phyloP scores from a whole-genome alignment of 2,113 vertebrate genomes.

The Stictonetta naevosa region DNA sequence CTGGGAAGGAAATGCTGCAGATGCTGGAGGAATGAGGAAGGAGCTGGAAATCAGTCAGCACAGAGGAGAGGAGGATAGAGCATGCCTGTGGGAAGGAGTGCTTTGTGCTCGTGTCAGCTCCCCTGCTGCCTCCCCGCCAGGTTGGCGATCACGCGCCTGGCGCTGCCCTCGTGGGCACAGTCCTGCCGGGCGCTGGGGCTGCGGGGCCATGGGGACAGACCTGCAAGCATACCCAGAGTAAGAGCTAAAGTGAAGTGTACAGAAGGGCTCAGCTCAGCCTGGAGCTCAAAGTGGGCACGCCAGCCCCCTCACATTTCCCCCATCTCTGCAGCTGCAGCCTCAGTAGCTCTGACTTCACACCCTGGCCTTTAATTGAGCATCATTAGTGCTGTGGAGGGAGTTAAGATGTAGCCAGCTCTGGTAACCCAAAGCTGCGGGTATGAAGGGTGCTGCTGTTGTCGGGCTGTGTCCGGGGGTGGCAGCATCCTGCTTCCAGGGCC shows the following conservation, averaged over 20 bases:
- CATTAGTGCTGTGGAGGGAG: background rate
- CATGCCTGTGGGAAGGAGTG: background rate
- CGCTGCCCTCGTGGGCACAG: background rate
- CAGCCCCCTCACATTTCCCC: background rate
- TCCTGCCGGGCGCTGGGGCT: background rate
- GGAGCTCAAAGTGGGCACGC: background rate
- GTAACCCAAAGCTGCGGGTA: rapidly evolving
- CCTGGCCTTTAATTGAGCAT: background rate
- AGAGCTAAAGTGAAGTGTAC: background rate
- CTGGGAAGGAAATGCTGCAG: background rate
- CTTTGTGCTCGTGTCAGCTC: background rate
- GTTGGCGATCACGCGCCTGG: rapidly evolving
- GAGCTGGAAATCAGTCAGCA: background rate
- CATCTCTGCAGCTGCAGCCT: rapidly evolving
- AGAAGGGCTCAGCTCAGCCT: background rate
- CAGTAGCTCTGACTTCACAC: background rate
- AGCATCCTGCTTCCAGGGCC: background rate
- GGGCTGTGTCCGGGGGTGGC: background rate
- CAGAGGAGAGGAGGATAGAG: background rate
- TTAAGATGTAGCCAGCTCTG: background rate
- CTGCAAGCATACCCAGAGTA: too few relatives aligned
- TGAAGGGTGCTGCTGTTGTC: background rate
- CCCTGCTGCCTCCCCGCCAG: background rate
- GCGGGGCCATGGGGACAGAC: background rate
- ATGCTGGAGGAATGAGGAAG: background rate